These are phyloP conservation scores for Podarcis siculus DNA, from an alignment of 2,797 vertebrate species.

Conservation along the genomic window DNA sequence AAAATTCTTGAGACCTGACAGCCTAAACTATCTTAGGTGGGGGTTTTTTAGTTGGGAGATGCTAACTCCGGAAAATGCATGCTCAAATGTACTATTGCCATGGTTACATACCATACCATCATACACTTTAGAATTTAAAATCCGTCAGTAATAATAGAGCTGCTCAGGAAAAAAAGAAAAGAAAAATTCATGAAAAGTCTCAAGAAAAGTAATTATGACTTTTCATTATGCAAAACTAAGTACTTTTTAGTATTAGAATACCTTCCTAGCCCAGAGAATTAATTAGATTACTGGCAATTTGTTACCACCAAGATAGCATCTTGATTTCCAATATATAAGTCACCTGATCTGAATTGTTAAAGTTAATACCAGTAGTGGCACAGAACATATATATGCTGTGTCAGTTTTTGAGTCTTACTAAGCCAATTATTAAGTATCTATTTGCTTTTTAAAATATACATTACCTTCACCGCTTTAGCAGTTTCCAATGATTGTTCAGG, in stretches of 20 bases:
- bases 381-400: background rate
- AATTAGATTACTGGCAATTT: background rate
- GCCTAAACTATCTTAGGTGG: constrained; percentile 38
- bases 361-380: background rate
- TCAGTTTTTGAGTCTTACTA: background rate
- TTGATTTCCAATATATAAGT: background rate
- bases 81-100: constrained; percentile 46
- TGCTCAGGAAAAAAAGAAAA: background rate
- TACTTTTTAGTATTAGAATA: constrained; percentile 28
- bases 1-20: constrained; percentile 24
- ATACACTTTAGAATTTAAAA: constrained; percentile 38
- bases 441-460: background rate
- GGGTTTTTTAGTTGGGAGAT: constrained; percentile 29
- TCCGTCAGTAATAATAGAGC: constrained; percentile 38
- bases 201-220: constrained; percentile 41
- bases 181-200: background rate
- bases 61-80: background rate
- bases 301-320: constrained; percentile 22
- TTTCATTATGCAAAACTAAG: constrained; percentile 29
- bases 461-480: constrained; percentile 96
- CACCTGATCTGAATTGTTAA: background rate
- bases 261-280: background rate
- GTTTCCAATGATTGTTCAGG: constrained; percentile 97
- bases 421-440: background rate
- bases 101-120: constrained; percentile 45